Evolutionary conservation across 2,888 invertebrate species (phyloP), one percentile per base, ranked within the genome.

Genomic region (Rhagonycha fulva): DNA sequence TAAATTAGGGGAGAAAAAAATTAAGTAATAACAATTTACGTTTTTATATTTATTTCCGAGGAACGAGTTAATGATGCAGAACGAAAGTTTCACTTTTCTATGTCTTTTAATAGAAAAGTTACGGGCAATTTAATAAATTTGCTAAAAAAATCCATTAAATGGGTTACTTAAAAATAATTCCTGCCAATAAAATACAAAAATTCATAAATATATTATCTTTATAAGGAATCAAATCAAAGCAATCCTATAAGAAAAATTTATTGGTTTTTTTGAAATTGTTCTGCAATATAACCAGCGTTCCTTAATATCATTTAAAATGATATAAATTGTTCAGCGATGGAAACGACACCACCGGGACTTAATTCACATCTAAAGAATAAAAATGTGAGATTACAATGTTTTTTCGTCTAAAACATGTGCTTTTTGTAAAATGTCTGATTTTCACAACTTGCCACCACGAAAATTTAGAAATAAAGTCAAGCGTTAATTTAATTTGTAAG

Each of bases 301-400:
- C 75, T 82, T 82, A 81, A 81, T 83, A 83, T 82, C 83, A 82
- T 84, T 84, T 84, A 83, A 83, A 84, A 83, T 78, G 82, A 82
- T 83, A 83, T 84, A 84, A 84, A 84, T 84, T 83, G 84, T 82
- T 82, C 80, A 73, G 82, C 79, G 79, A 81, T 79, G 74, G 76
- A 79, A 83, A 83, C 81, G 82, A 81, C 82, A 82, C 84, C 83
- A 75, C 74, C 75, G 83, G 83, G 84, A 82, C 78, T 78, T 75
- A 71, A 74, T 72, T 73, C 75, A 74, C 75, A 73, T 73, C 76
- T 76, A 68, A 78, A 79, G 80, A 80, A 81, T 79, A 80, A 81
- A 81, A 80, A 80, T 81, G 78, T 79, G 78, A 80, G 81, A 81
- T 80, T 79, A 79, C 75, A 72, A 71, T 62, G 62, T 47, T 70